A percentile compares a stretch with the other conserved stretches of the same genome.
These are phyloP conservation scores for Orchesellides sinensis DNA, from an alignment of 2,888 invertebrate genomes.

Conservation along the genomic window DNA sequence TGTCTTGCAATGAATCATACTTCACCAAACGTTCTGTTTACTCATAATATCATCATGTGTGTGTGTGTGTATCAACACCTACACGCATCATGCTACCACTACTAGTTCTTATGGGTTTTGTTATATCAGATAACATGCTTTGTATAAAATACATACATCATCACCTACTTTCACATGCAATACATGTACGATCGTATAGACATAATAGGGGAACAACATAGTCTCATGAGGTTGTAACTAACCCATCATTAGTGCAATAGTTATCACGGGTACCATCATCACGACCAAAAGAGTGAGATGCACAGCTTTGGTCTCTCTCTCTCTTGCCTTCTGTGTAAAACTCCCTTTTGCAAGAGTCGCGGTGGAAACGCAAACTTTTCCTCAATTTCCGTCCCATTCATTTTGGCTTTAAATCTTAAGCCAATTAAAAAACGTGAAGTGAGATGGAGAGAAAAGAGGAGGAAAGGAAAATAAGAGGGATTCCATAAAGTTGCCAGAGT, in stretches of 20 bases:
- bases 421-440: constrained; percentile 64
- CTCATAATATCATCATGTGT: constrained; percentile 10
- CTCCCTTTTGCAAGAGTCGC: background rate
- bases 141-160: background rate
- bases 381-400: constrained; percentile 60
- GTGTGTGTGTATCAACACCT: constrained; percentile 35
- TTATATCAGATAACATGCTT: no score
- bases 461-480: constrained; percentile 35
- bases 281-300: no score
- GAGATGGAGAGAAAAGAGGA: constrained; percentile 23
- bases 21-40: constrained; percentile 3
- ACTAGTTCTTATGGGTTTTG: no score
- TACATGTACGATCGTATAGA: no score
- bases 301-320: no score
- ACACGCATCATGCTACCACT: constrained; percentile 27
- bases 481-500: constrained; percentile 60
- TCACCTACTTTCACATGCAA: background rate
- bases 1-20: constrained; percentile 57
- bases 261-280: constrained; percentile 39
- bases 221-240: constrained; percentile 24
- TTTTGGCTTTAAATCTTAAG: constrained; percentile 63
- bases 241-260: constrained; percentile 54
- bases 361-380: constrained; percentile 27
- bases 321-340: background rate
- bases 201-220: background rate